Conservation (phyloP, 2,888 invertebrate species). For the Deilephila elpenor region DNA sequence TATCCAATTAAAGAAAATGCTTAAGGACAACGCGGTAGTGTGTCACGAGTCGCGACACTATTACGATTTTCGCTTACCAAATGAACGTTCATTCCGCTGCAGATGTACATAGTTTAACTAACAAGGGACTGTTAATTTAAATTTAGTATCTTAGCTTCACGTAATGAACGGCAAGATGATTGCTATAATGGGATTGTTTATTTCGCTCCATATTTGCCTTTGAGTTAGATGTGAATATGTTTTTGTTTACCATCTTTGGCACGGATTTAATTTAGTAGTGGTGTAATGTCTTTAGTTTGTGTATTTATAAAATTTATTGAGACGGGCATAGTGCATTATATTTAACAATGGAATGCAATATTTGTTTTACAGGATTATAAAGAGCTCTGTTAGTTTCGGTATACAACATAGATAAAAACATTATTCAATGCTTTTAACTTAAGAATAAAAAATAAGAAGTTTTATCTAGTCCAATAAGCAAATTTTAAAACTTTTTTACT, state of each 20-base stretch:
- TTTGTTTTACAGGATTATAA: too few relatives aligned
- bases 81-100: constrained; percentile 76
- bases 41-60: constrained; percentile 48
- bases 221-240: neutral
- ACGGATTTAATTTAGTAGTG: neutral
- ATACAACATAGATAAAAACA: too few relatives aligned
- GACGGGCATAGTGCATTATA: too few relatives aligned
- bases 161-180: constrained; percentile 83
- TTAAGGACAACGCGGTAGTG: constrained; percentile 33
- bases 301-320: too few relatives aligned
- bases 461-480: too few relatives aligned
- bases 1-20: neutral
- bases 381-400: too few relatives aligned
- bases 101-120: constrained; percentile 78
- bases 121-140: constrained; percentile 84
- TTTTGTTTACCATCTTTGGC: neutral
- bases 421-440: too few relatives aligned
- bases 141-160: constrained; percentile 81
- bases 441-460: too few relatives aligned
- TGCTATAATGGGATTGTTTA: constrained; percentile 78
- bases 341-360: too few relatives aligned
- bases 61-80: constrained; percentile 68
- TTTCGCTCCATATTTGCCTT: constrained; percentile 27
- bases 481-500: too few relatives aligned
- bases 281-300: too few relatives aligned